Evolutionary conservation across 1,140 invertebrate species (phyloP), one percentile per base, ranked within the genome.

Genomic region (Vanessa atalanta): DNA sequence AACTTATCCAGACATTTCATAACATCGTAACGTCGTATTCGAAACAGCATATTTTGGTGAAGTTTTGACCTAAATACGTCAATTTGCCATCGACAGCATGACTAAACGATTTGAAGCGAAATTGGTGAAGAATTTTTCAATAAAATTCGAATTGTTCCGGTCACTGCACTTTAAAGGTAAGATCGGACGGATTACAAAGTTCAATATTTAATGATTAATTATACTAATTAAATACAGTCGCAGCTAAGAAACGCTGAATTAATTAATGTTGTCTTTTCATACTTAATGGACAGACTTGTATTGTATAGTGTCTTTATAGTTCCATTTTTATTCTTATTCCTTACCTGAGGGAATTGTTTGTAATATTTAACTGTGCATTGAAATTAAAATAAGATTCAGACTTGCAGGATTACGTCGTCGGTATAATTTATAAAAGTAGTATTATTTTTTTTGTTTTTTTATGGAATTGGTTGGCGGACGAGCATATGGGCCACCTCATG

Each of bases 11-110:
- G 55, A 70, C 55, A 63, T 70, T 70, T 70, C 68, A 70, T 70
- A 70, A 70, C 68, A 60, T 47, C 43, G 53, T 20, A 69, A 60
- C 68, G 57, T 61, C 37, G 67, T 43, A 47, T 48, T 70, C 68
- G 57, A 70, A 70, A 70, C 68, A 70, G 55, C 68, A 70, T 70
- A 70, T 70, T 70, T 70, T 63, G 68, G 55, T 53, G 68, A 70
- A 70, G 68, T 70, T 69, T 60, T 47, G 68, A 70, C 68, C 68
- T 61, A 50, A 61, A 70, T 70, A 70, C 68, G 68, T 70, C 68
- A 70, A 69, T 70, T 61, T 43, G 43, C 53, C 37, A 48, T 61
- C 67, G 67, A 63, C 68, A 57, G 53, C 26, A 69, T 37, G 57
- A 69, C 51, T 69, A 69, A 69, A 57, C 66, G 66, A 43, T 47